Conservation (phyloP, 2,113 vertebrate species). For the Myotis davidii region DNA sequence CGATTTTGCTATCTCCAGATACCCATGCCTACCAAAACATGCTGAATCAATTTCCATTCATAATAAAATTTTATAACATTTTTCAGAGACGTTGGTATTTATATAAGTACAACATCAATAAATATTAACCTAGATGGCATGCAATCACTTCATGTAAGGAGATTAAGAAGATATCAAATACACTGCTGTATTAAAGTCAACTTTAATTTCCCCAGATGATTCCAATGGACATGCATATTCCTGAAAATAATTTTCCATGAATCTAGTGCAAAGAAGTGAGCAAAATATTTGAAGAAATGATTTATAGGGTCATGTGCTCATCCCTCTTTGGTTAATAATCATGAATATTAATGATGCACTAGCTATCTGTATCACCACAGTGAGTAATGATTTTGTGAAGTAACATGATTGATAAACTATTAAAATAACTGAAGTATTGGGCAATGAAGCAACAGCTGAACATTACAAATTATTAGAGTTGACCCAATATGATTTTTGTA, state of each 20-base stretch:
- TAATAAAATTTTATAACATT: background rate
- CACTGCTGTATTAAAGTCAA: background rate
- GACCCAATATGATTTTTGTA: background rate
- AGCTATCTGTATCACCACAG: background rate
- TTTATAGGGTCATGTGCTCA: background rate
- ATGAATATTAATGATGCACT: background rate
- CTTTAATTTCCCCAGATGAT: background rate
- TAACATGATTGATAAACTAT: slow-evolving; percentile 14
- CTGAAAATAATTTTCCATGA: background rate
- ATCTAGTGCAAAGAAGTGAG: background rate
- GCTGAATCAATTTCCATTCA: background rate
- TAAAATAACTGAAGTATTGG: slow-evolving; percentile 36
- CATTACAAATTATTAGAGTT: background rate
- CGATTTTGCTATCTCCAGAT: background rate
- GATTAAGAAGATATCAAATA: slow-evolving; percentile 40
- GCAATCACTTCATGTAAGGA: background rate
- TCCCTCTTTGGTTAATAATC: background rate
- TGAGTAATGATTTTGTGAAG: slow-evolving; percentile 9
- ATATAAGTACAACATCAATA: background rate
- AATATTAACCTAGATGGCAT: background rate
- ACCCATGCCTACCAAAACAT: background rate
- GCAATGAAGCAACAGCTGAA: background rate
- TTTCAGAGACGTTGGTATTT: slow-evolving; percentile 45
- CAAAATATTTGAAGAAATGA: slow-evolving; percentile 39
- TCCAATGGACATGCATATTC: background rate